Conservation (phyloP, 1,140 invertebrate species). For the Tetranychus urticae region DNA sequence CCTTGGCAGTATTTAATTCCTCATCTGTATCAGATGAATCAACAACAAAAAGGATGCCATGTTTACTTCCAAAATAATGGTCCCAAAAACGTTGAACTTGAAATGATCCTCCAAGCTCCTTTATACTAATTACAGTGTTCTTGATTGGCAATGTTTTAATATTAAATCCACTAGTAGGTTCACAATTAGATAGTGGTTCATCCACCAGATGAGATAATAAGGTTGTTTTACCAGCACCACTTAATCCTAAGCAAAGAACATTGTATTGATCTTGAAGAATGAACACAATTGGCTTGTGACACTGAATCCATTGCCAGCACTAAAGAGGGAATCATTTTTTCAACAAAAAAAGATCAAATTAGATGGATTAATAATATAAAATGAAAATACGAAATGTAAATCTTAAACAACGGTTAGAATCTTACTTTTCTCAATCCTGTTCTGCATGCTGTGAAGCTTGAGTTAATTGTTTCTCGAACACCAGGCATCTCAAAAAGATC, state of each 20-base stretch:
- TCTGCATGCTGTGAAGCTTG: conserved; percentile 8
- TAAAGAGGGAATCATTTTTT: neutral
- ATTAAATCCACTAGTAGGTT: conserved; percentile 21
- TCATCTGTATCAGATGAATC: conserved; percentile 9
- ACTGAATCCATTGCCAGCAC: conserved; percentile 15
- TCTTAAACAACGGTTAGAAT: neutral
- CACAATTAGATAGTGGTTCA: conserved; percentile 17
- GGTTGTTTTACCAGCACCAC: conserved; percentile 15
- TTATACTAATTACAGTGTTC: conserved; percentile 21
- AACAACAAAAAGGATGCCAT: conserved; percentile 13
- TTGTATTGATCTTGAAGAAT: conserved; percentile 13
- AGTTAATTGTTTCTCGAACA: conserved; percentile 6
- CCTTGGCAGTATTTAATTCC: conserved; percentile 7
- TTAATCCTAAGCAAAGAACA: conserved; percentile 20
- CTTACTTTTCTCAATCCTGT: conserved; percentile 6
- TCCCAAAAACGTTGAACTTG: conserved; percentile 12
- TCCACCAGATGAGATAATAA: conserved; percentile 20
- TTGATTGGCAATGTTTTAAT: conserved; percentile 15
- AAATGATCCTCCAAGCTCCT: conserved; percentile 18
- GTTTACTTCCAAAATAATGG: conserved; percentile 13
- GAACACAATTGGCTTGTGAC: conserved; percentile 11
- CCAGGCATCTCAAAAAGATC: conserved; percentile 8
- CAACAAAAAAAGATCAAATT: neutral
- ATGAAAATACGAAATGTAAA: neutral
- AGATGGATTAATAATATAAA: neutral